Evolutionary conservation across 2,888 invertebrate species (phyloP).

Genomic region (Tetheella fluctuosa): DNA sequence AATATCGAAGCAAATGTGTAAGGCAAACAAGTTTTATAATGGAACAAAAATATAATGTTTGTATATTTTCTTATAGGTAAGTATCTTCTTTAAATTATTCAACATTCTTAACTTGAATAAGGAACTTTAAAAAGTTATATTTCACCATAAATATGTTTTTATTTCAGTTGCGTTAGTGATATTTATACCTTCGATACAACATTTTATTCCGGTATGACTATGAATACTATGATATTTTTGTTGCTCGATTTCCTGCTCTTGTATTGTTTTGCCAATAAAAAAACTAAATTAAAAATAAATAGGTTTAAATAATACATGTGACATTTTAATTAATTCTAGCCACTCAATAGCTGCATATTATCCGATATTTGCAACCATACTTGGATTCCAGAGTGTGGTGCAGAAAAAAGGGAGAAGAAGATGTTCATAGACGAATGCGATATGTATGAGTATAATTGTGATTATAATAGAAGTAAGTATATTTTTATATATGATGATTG

Average conservation of each 20-base stretch:
- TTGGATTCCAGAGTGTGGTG: constrained; percentile 63
- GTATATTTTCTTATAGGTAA: neutral
- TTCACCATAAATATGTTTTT: neutral
- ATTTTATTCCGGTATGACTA: constrained; percentile 26
- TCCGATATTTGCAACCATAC: constrained; percentile 71
- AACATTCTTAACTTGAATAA: too few species aligned
- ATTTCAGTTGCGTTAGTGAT: neutral
- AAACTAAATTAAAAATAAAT: too few species aligned
- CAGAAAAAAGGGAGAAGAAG: constrained; percentile 28
- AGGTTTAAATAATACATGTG: too few species aligned
- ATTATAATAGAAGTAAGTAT: constrained; percentile 45
- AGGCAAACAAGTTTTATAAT: neutral
- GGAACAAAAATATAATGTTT: constrained; percentile 2
- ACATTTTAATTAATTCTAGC: constrained; percentile 33
- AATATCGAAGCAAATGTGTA: too few species aligned
- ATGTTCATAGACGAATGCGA: constrained; percentile 69
- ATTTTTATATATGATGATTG: too few species aligned
- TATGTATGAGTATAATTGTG: constrained; percentile 65
- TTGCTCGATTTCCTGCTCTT: too few species aligned
- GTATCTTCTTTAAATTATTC: neutral
- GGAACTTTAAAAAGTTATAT: too few species aligned
- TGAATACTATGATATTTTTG: too few species aligned
- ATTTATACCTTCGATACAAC: neutral
- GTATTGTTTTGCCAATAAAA: too few species aligned
- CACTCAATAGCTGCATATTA: constrained; percentile 51